These are phyloP conservation scores for Cyphomyrmex costatus DNA, from an alignment of 1,140 invertebrate genomes.

Conservation along the genomic window DNA sequence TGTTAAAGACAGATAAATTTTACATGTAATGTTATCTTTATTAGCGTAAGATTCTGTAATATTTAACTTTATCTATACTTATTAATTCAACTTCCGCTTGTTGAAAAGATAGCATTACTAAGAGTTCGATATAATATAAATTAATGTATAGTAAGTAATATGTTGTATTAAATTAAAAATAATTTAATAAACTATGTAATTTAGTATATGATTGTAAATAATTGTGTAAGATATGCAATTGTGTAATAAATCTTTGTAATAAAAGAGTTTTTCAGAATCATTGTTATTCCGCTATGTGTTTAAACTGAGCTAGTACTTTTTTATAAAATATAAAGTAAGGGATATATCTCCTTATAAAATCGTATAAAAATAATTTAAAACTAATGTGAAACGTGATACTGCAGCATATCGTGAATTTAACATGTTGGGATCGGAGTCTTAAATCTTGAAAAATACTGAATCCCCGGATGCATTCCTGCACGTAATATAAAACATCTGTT, in stretches of 20 bases:
- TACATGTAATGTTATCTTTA: background rate
- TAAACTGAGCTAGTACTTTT: background rate
- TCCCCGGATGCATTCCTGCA: background rate
- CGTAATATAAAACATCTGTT: slow-evolving; percentile 42
- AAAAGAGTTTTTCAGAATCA: background rate
- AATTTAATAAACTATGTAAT: background rate
- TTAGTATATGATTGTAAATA: background rate
- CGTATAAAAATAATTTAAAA: background rate
- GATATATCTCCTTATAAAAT: background rate
- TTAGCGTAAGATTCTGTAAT: background rate
- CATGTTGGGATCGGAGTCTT: background rate
- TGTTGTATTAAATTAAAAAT: background rate
- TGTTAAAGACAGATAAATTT: background rate
- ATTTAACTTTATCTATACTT: background rate
- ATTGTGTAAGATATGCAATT: background rate
- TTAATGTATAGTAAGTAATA: background rate
- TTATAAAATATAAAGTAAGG: background rate
- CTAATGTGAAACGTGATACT: background rate
- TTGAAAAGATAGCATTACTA: slow-evolving; percentile 7
- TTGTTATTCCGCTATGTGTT: background rate
- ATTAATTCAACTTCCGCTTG: background rate
- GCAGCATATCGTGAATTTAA: background rate
- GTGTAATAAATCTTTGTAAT: background rate
- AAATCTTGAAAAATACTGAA: background rate
- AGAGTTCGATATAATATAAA: background rate